These are phyloP conservation scores for Meiosimyza platycephala DNA, from an alignment of 2,888 invertebrate species.

Conservation along the genomic window DNA sequence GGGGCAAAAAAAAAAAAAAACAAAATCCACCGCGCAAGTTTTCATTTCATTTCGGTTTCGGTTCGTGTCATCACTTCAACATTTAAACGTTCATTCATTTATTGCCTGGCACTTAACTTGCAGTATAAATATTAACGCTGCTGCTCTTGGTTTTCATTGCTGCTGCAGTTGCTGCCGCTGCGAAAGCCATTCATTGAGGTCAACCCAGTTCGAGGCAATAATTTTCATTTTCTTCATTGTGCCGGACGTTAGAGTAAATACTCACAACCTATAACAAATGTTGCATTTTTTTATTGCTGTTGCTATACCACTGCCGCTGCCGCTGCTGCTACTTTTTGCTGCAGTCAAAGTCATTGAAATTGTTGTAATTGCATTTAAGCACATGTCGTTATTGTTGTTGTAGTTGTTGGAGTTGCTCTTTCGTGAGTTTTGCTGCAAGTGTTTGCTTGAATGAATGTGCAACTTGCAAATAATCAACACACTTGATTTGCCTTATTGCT, in stretches of 20 bases:
- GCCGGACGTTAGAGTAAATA: constrained; percentile 35
- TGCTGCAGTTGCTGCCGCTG: background rate
- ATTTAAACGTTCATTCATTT: constrained; percentile 13
- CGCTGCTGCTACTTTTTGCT: background rate
- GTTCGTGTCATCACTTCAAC: constrained; percentile 29
- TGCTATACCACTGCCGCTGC: constrained; percentile 24
- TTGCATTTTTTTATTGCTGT: constrained; percentile 25
- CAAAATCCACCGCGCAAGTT: constrained; percentile 5
- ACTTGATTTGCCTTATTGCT: background rate
- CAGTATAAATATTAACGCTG: background rate
- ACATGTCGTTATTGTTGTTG: constrained; percentile 11
- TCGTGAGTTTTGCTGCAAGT: background rate
- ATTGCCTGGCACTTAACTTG: background rate
- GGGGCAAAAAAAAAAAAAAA: too few species aligned
- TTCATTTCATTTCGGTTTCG: constrained; percentile 18
- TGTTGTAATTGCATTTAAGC: constrained; percentile 23
- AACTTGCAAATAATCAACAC: too few species aligned
- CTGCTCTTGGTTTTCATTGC: constrained; percentile 3
- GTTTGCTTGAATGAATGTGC: background rate
- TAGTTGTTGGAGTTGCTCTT: constrained; percentile 17
- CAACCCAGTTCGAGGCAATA: constrained; percentile 52
- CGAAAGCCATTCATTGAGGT: constrained; percentile 50
- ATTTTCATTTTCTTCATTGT: constrained; percentile 40
- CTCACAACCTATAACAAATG: constrained; percentile 26
- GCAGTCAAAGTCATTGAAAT: constrained; percentile 13